Evolutionary conservation across 2,888 invertebrate genomes (phyloP), one percentile per base, ranked within the genome.

Genomic region (Xestia ashworthii): DNA sequence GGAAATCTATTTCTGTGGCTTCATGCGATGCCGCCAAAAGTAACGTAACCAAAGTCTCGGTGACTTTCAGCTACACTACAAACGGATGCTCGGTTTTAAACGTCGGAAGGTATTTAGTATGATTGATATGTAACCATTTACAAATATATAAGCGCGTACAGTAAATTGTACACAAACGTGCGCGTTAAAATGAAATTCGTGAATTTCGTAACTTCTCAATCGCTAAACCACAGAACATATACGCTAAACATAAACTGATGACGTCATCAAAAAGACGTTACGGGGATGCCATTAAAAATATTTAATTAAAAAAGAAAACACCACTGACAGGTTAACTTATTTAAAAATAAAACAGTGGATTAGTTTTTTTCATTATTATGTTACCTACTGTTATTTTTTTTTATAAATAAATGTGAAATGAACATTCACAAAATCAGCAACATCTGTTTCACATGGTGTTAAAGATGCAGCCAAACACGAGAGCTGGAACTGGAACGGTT

Each of bases 1-100:
- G 95, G 91, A 92, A 94, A 93, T 96, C 96, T 96, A 96, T 96
- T 96, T 96, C 90, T 92, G 96, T 95, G 94, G 92, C 94, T 95
- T 93, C 92, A 90, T 93, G 92, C 91, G 92, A 94, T 96, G 94
- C 96, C 96, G 96, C 96, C 96, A 96, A 96, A 96, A 96, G 91
- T 94, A 93, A 93, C 92, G 93, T 93, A 93, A 93, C 87, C 71
- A 81, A 81, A 89, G 91, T 91, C 90, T 90, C 87, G 89, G 72
- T 90, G 90, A 89, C 88, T 89, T 89, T 88, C 84, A 88, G 82
- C 76, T 80, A 77, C 79, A 80, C 55, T 80, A 76, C 71, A 0
- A 72, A 75, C 3, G 67, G 62, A 76, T 74, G 73, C 11, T 78
- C 76, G n/a, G 67, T 66, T 82, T 58, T 60, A 0, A 71, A 65